Percentiles rank a stretch among this genome's conserved stretches.
Evolutionary conservation across 2,888 invertebrate genomes (phyloP).

Genomic region (Megastigmus dorsalis): DNA sequence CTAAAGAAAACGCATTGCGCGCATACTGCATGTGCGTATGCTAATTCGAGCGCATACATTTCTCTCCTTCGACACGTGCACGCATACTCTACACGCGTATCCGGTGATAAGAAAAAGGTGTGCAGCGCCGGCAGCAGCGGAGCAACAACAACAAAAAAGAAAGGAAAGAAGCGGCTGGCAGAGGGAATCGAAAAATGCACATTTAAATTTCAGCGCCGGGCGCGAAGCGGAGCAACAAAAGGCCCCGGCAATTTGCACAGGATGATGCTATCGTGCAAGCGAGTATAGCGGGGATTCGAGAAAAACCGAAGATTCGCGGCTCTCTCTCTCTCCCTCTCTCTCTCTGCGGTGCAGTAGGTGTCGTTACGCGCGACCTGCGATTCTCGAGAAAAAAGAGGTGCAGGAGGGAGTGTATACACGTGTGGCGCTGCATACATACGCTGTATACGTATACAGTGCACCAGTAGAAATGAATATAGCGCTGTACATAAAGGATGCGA

Average conservation of each 20-base stretch:
- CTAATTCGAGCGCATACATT: too few relatives aligned
- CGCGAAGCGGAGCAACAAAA: too few relatives aligned
- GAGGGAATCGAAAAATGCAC: conserved; percentile 29
- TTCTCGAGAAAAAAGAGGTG: neutral
- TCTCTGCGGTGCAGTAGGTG: too few relatives aligned
- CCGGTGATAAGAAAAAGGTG: conserved; percentile 21
- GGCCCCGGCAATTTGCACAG: neutral
- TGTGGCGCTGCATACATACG: too few relatives aligned
- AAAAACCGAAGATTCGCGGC: conserved; percentile 44
- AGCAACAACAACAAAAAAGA: too few relatives aligned
- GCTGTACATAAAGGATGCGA: conserved; percentile 44
- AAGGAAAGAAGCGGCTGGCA: too few relatives aligned
- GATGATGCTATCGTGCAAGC: conserved; percentile 15
- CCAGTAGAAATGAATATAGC: conserved; percentile 28
- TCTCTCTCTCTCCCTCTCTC: too few relatives aligned
- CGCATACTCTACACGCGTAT: neutral
- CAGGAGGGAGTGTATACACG: conserved; percentile 3
- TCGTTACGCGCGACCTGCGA: conserved; percentile 42
- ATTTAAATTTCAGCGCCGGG: conserved; percentile 22
- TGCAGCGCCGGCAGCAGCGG: too few relatives aligned
- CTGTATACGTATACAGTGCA: neutral
- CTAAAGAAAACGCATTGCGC: neutral
- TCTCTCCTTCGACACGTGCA: too few relatives aligned
- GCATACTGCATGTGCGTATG: too few relatives aligned
- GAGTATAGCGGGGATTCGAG: too few relatives aligned